Base-by-base conservation (phyloP, 2,888 invertebrate genomes). In the Polydrusus cervinus region DNA sequence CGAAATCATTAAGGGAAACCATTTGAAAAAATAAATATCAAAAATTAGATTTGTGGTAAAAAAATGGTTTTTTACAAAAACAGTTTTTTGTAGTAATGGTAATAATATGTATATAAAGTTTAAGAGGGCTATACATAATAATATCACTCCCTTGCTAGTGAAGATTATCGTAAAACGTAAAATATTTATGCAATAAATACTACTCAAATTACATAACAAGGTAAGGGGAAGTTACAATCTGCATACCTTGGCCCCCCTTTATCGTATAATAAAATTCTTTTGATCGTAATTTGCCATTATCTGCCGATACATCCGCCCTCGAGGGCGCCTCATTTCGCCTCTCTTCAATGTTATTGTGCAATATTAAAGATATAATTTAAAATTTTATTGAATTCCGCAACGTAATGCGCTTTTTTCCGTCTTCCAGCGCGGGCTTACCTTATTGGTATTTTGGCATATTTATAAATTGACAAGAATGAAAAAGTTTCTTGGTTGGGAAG, bases 361-460 rank as follows among this genome's bases (percentile, higher is more conserved):
- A 79, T 80, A 81, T 81, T 81, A 81, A 81, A 79, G 80, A 74
- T 76, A 79, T 79, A 81, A 81, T 81, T 81, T 80, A 79, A 81
- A 81, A 79, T 79, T 80, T 80, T 80, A 81, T 81, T 79, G 79
- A 78, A 80, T 81, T 79, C 79, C 79, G 57, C 75, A 73, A 78
- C 78, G 78, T 78, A 80, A 79, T 79, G 75, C 75, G 76, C 75
- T 78, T 78, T 78, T 80, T 77, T 79, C 79, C 80, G 76, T 79
- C 80, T 75, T 78, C 79, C 78, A 74, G 74, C 78, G 75, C 78
- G 75, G 79, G 77, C 77, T 80, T 80, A 82, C 82, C 81, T 83
- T 82, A 83, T 83, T 83, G 83, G 81, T 82, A 83, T 83, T 83
- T 82, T 82, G 80, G 82, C 81, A 81, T 82, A 82, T 82, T 82